Evolutionary conservation across 2,888 invertebrate genomes (phyloP), one percentile per base, ranked within the genome.

Genomic region (Apantesis nais): DNA sequence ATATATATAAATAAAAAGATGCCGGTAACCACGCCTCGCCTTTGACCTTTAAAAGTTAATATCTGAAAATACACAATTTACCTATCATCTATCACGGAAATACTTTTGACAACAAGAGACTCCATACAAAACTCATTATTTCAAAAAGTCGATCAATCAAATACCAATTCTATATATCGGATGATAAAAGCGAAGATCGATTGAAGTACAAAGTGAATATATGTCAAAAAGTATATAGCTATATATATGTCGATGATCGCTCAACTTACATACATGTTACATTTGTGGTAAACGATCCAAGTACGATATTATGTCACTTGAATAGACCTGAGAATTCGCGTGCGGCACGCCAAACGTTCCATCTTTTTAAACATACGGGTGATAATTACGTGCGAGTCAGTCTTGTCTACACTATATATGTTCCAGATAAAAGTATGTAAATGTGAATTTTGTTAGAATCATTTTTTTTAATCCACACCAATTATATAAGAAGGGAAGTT

Each of bases 291-390:
- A 77, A 75, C 76, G 74, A 82, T 84, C 81, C 80, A 77, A 84
- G 80, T 84, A 85, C 81, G 78, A 85, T 82, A 85, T 87, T 84
- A 82, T 83, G 79, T 79, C 83, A 87, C 89, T 88, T 88, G 89
- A 87, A 90, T 88, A 87, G 84, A 87, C 79, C 81, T 80, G 82
- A 85, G 85, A 88, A 88, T 88, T 90, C 87, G 87, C 89, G 87
- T 86, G 88, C 76, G 87, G 86, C 89, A 89, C 88, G 89, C 86
- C 84, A 86, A 78, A 83, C 85, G 84, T 84, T 84, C 82, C 85
- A 74, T 75, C 76, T 65, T 58, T 34, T 34, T 12, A 41, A 68
- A 83, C 70, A 79, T 68, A 87, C 77, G 81, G 75, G 39, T 22
- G 0, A 0, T 7, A 9, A 79, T 76, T 69, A 0, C 63, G 75